Base-by-base conservation (phyloP, 2,888 invertebrate genomes). In the Limnephilus lunatus region DNA sequence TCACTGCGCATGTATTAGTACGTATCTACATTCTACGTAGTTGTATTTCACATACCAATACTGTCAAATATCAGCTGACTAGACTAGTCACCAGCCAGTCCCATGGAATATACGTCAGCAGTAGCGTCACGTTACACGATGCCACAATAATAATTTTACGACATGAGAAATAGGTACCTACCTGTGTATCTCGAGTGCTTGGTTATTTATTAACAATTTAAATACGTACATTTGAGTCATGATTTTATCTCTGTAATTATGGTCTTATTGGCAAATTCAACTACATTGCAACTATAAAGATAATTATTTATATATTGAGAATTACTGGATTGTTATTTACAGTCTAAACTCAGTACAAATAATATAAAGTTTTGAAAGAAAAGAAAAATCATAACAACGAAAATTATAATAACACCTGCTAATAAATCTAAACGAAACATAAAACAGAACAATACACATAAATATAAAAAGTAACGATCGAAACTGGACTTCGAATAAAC, bases 21-120 rank as follows among this genome's bases (percentile, higher is more conserved):
- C 44, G 44, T 44, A 44, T 44, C 44, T 44, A 44, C 44, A 44
- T 44, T 68, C 25, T 68, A 68, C n/a, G 68, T 68, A 25, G n/a
- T 68, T 68, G 68, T 53, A 53, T 53, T 53, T 53, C 19, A 19
- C 25, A 19, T 83, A 83, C 68, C 35, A 39, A n/a, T 86, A 44
- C 86, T 44, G 44, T 31, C 48, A 44, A 86, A 48, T 86, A 39
- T 39, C 83, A 83, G 83, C 32, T n/a, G 83, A 83, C 83, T 32
- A 25, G 68, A 68, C 68, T 68, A 68, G 68, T 68, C 68, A n/a
- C n/a, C 14, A 25, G 53, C 14, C 68, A 68, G 68, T 68, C 25
- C 9, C 68, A 68, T n/a, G 68, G 25, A 15, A 25, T 68, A 19
- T 68, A 68, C 25, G 9, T 68, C 7, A 68, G 68, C 1, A 68